Evolutionary conservation across 1,140 invertebrate genomes (phyloP), one percentile per base, ranked within the genome.

Genomic region (Eurosta solidaginis): DNA sequence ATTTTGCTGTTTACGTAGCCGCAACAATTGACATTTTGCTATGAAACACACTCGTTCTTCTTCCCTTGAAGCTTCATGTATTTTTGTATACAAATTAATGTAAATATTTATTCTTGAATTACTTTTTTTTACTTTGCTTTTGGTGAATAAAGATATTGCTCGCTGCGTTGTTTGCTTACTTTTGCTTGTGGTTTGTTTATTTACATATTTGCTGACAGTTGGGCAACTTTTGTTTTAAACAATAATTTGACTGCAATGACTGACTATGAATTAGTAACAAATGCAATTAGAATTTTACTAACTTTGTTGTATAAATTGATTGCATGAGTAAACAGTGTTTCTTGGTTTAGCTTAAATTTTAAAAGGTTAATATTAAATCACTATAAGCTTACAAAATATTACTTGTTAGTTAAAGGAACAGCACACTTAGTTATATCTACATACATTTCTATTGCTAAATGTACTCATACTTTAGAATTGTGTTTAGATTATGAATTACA

Each of bases 201-300:
- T 68, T 68, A 68, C 17, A 42, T 42, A 40, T 68, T 42, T n/a
- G 59, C 59, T 68, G 59, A 68, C 59, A 68, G 59, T 17, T 68
- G 33, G 17, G n/a, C n/a, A n/a, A n/a, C n/a, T 40, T 40, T 36
- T 68, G 36, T 20, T 68, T 68, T 27, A 40, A 40, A 68, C 59
- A 68, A 68, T 68, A 5, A 68, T 40, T 68, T 68, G 10, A 1
- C 2, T 42, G 59, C 33, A 22, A 68, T 17, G n/a, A n/a, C 7
- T 17, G 10, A 17, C 27, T 27, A 12, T 9, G n/a, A n/a, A 7
- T 63, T 40, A 33, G 2, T 68, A 40, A 68, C 40, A n/a, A n/a
- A n/a, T n/a, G n/a, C n/a, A n/a, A n/a, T n/a, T n/a, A n/a, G n/a
- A n/a, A n/a, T n/a, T n/a, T n/a, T n/a, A n/a, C n/a, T n/a, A n/a